These are phyloP conservation scores for Heterodera filipjevi DNA, from an alignment of 2,888 invertebrate species.

Conservation along the genomic window DNA sequence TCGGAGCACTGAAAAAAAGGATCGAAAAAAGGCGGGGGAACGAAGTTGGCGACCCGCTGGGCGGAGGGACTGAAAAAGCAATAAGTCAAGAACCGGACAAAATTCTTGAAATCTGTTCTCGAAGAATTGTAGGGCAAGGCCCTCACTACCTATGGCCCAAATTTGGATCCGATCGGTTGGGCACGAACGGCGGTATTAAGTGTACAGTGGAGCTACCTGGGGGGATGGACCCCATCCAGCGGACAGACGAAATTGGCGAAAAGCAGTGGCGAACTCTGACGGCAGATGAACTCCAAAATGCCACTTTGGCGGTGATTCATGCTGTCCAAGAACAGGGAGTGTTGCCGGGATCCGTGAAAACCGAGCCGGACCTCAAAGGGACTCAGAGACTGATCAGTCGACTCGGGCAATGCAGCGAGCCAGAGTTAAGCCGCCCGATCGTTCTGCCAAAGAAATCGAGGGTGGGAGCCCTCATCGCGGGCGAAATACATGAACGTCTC, in stretches of 20 bases:
- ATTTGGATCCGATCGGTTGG: neutral
- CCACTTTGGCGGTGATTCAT: neutral
- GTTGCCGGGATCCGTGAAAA: neutral
- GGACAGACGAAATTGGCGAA: no score
- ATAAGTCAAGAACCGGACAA: neutral
- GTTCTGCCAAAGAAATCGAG: constrained; percentile 21
- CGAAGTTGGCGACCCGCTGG: neutral
- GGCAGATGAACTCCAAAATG: neutral
- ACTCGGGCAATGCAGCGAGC: neutral
- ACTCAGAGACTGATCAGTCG: neutral
- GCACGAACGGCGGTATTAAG: no score
- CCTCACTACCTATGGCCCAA: neutral
- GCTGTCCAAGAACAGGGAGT: neutral
- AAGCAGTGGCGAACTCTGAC: neutral
- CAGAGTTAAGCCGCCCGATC: neutral
- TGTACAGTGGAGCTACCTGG: no score
- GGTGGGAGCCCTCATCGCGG: neutral
- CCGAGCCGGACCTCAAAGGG: neutral
- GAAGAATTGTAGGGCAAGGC: neutral
- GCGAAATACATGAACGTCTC: neutral
- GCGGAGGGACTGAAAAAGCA: neutral
- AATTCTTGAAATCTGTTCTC: no score
- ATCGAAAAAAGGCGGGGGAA: neutral
- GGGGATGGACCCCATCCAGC: no score
- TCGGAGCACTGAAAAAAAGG: neutral